A percentile compares a stretch with the other conserved stretches of the same genome.
These are phyloP conservation scores for Zalophus californianus DNA, from an alignment of 2,797 vertebrate genomes.

Conservation along the genomic window DNA sequence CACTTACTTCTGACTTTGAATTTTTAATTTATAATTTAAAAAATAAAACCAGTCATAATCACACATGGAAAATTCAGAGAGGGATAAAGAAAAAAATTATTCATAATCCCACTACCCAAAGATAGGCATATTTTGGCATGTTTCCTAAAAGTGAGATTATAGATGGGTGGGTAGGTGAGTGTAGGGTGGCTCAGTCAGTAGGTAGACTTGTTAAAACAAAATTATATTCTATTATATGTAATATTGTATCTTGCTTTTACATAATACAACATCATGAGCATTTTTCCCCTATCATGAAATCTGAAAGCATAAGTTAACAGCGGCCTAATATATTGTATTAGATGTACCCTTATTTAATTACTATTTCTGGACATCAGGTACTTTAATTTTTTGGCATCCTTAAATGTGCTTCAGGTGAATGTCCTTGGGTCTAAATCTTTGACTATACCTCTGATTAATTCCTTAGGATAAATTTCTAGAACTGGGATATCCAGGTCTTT, in stretches of 20 bases:
- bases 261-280: neutral
- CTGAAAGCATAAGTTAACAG: neutral
- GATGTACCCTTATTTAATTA: neutral
- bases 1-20: constrained; percentile 34
- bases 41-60: neutral
- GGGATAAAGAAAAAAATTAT: neutral
- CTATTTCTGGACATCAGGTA: neutral
- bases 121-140: neutral
- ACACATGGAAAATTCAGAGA: constrained; percentile 19
- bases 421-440: constrained; percentile 15
- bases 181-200: neutral
- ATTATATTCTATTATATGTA: neutral
- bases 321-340: neutral
- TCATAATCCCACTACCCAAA: neutral
- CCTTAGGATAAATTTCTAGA: neutral
- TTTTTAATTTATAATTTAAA: constrained; percentile 43
- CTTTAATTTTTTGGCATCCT: neutral
- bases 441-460: neutral
- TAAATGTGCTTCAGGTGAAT: neutral
- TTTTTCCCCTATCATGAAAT: constrained; percentile 34
- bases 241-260: constrained; percentile 18
- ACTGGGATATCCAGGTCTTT: neutral
- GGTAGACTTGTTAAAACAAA: constrained; percentile 1
- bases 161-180: neutral
- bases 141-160: neutral